Evolutionary conservation across 2,797 vertebrate genomes (phyloP), one percentile per base, ranked within the genome.

Genomic region (Adrianichthys oophorus): DNA sequence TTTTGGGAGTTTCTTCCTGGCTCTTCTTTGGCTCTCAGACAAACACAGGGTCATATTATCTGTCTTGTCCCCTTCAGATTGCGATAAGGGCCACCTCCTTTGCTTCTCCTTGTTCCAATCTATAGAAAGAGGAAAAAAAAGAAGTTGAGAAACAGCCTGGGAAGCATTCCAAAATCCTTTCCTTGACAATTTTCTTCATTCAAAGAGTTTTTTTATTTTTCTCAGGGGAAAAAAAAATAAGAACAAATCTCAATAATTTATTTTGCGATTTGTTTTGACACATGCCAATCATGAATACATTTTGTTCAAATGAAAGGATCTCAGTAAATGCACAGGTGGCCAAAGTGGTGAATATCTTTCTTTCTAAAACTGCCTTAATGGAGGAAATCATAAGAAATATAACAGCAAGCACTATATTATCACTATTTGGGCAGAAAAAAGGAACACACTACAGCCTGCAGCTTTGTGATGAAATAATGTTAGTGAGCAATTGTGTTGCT

Each of bases 21-120:
- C 57, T 73, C 47, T 71, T 80, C 78, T 82, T 68, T 83, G 85
- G 85, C 76, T 79, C 74, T 48, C 19, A 59, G 79, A 80, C 68
- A 79, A 84, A 83, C 69, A 65, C 65, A 52, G 82, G 74, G 57
- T 82, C 85, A 84, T 79, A 78, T 78, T 83, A 80, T 65, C 29
- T 63, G 79, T 66, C 65, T 77, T 17, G 52, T 57, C 65, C 77
- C 77, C 82, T 82, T 88, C 76, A 82, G 74, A 70, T 71, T 69
- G 82, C 60, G 69, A 79, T 68, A 53, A 54, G 72, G 73, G 76
- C 76, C 69, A 74, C 62, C 70, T 90, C 80, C 71, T 87, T 62
- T 72, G 71, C 74, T 73, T 76, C 73, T 78, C 51, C 53, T 68
- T 69, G 77, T 63, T 77, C 65, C 78, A 65, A 85, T 88, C 90